These are phyloP conservation scores for Agrotis segetum DNA, from an alignment of 2,888 invertebrate species.

Conservation along the genomic window DNA sequence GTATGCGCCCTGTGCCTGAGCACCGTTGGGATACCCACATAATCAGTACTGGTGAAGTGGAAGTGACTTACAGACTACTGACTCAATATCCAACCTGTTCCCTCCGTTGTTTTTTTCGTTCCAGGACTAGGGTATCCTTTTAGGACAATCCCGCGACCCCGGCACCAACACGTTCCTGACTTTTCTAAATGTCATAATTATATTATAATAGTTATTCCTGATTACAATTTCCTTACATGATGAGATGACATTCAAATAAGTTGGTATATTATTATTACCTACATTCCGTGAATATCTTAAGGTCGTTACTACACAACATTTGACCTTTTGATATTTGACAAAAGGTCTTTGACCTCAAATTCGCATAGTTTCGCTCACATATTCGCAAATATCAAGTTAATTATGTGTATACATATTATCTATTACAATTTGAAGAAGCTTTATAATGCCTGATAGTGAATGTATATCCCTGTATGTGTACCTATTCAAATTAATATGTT, in stretches of 20 bases:
- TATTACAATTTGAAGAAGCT: slow-evolving; percentile 26
- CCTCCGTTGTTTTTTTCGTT: too few species aligned
- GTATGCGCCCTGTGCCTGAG: too few species aligned
- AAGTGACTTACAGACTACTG: too few species aligned
- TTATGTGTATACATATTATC: neutral
- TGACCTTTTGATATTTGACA: slow-evolving; percentile 27
- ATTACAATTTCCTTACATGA: neutral
- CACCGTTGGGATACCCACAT: too few species aligned
- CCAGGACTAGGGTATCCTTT: too few species aligned
- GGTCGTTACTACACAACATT: slow-evolving; percentile 21
- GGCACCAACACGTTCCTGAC: too few species aligned
- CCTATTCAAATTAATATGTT: neutral
- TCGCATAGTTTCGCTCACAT: slow-evolving; percentile 27
- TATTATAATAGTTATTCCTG: neutral
- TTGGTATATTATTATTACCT: slow-evolving; percentile 2
- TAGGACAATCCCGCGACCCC: too few species aligned
- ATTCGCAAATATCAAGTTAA: slow-evolving; percentile 3
- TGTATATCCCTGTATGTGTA: neutral
- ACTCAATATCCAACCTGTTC: too few species aligned
- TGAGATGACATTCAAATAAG: slow-evolving; percentile 12
- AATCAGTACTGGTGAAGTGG: too few species aligned
- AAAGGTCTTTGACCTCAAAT: slow-evolving; percentile 32
- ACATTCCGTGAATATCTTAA: slow-evolving; percentile 12
- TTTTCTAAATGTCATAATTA: too few species aligned
- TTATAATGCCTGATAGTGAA: slow-evolving; percentile 2